These are phyloP conservation scores for Riptortus pedestris DNA, from an alignment of 1,140 invertebrate genomes.

Conservation along the genomic window DNA sequence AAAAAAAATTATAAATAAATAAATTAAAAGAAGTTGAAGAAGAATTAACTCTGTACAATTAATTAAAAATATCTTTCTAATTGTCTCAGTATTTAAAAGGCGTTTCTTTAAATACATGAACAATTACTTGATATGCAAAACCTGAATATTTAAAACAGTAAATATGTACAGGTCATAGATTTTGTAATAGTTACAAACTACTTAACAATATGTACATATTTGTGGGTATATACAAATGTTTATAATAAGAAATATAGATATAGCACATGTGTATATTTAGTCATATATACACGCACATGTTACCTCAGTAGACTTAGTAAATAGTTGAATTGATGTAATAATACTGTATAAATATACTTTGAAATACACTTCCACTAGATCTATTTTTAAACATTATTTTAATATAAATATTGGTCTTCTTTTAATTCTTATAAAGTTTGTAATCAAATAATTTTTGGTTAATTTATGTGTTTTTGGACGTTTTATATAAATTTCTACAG, in stretches of 20 bases:
- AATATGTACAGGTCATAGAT: slow-evolving; percentile 22
- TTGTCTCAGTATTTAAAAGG: too few relatives aligned
- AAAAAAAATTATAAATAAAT: too few relatives aligned
- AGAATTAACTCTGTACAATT: too few relatives aligned
- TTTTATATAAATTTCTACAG: slow-evolving; percentile 1
- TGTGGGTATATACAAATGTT: slow-evolving; percentile 21
- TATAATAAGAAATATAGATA: slow-evolving; percentile 23
- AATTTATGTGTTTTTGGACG: background rate
- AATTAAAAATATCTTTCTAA: too few relatives aligned
- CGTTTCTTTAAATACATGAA: background rate
- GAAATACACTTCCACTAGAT: slow-evolving; percentile 19
- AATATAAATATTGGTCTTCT: slow-evolving; percentile 21
- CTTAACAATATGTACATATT: slow-evolving; percentile 30
- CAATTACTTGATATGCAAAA: slow-evolving; percentile 26
- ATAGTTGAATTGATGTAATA: slow-evolving; percentile 22
- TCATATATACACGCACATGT: background rate
- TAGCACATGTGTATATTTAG: slow-evolving; percentile 4
- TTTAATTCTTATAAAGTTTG: background rate
- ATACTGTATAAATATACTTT: slow-evolving; percentile 31
- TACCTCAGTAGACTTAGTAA: background rate
- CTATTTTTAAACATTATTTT: slow-evolving; percentile 22
- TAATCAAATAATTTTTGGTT: background rate
- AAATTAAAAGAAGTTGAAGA: too few relatives aligned
- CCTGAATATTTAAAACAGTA: background rate
- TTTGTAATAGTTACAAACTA: slow-evolving; percentile 28